Base-by-base conservation (phyloP, 2,797 vertebrate genomes). In the Acipenser oxyrinchus region DNA sequence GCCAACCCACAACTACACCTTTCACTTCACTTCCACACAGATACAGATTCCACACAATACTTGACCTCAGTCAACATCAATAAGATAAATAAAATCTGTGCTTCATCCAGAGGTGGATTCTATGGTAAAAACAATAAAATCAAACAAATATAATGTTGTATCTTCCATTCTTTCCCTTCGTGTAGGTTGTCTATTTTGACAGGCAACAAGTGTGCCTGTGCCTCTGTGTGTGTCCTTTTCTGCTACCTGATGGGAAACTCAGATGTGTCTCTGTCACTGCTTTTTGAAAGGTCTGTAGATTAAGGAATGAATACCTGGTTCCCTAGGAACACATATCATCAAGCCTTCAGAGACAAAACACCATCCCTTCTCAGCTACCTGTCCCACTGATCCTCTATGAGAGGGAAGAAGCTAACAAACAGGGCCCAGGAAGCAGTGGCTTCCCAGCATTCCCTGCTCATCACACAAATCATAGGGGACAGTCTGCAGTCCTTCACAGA, bases 21-120 rank as follows among this genome's bases (percentile, higher is more conserved):
- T 67, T 69, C 69, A 74, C 64, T 60, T 61, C 23, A 66, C 63
- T 64, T 55, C 71, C 69, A 13, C 48, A 52, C 67, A 76, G 74
- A 74, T 74, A 74, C n/a, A n/a, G n/a, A n/a, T n/a, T n/a, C n/a
- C n/a, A n/a, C n/a, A n/a, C 67, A 70, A 76, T 37, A 37, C 23
- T 37, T 37, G 23, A 37, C 2, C 23, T 37, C 1, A 37, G 23
- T 37, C 23, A 37, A 37, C 23, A 37, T 37, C 23, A 37, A 37
- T 3, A 37, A 37, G 23, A 37, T 37, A 37, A 37, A 37, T 37
- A 37, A 37, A 37, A 37, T 2, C 2, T 3, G 23, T 37, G 23
- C 23, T 37, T 37, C 4, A 4, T 37, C 23, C 23, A 37, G 23
- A 37, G 23, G 23, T 37, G 2, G 23, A 37, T 37, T 23, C 49